Evolutionary conservation across 2,113 vertebrate genomes (phyloP), one percentile per base, ranked within the genome.

Genomic region (Lasiurus cinereus): DNA sequence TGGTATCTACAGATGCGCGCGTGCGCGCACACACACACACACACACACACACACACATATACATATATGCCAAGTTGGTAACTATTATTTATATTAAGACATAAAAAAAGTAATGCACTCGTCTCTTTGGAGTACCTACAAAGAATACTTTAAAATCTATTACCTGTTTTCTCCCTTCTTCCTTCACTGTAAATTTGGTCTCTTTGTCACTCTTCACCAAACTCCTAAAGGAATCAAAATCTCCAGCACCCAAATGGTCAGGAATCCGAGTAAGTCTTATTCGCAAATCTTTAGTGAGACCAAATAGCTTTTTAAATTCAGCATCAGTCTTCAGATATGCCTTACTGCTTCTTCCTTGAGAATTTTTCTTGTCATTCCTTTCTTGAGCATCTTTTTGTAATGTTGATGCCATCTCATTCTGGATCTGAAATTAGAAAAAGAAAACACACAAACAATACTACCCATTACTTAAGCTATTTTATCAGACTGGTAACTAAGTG

Each of bases 241-340:
- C 93, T 93, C 96, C 96, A 84, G 84, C 76, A 76, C 43, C 19
- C 78, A 79, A 95, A 33, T 29, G 46, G 72, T 91, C 89, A 74
- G 97, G 97, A 90, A 98, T 96, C 97, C 96, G 98, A 12, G 43
- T 98, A 54, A 99, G 97, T 77, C 89, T 96, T 27, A 99, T 97
- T 95, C 95, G 98, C 90, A 98, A 96, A 83, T 98, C 98, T 95
- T 98, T 98, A 87, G 31, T 96, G 29, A 99, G 96, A 82, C 98
- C 98, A 97, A 98, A 98, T 56, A 88, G 97, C 82, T 94, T 98
- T 97, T 98, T 98, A 91, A 98, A 93, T 95, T 98, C 97, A 96
- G 96, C 88, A 96, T 98, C 95, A 5, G 67, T 96, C 96, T 97
- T 98, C 97, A 94, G 52, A 39, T 73, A 70, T 36, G 94, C 87